Conservation (phyloP, 2,113 vertebrate species). For the Prunella fulvescens region DNA sequence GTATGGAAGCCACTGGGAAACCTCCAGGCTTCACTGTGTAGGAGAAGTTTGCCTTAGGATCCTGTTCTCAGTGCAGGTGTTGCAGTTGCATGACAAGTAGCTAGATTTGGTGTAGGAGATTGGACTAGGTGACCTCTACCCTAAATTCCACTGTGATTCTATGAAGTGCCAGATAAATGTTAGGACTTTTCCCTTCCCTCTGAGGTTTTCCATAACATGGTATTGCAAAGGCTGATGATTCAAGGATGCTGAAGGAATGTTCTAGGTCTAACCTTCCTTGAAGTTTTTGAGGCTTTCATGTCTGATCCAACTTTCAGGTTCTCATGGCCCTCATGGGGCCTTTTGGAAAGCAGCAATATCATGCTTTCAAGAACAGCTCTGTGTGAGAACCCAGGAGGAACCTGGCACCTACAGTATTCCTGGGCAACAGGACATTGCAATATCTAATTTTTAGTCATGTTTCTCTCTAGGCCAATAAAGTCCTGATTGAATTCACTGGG, state of each 20-base stretch:
- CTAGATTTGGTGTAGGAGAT: not conserved
- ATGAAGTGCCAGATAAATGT: not conserved
- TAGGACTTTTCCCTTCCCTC: not conserved
- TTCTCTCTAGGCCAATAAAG: not conserved
- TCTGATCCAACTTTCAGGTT: not conserved
- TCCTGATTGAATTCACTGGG: not conserved
- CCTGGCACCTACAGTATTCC: not conserved
- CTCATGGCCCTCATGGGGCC: accelerated
- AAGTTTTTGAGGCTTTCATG: not conserved
- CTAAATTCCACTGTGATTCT: not conserved
- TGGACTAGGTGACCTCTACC: not conserved
- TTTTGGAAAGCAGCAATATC: not conserved
- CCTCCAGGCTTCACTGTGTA: not conserved
- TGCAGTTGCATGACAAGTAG: not conserved
- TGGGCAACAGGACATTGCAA: not conserved
- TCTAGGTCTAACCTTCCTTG: not conserved
- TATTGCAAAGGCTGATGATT: not conserved
- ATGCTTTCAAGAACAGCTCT: not conserved
- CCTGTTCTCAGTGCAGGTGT: not conserved
- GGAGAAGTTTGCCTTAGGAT: not conserved
- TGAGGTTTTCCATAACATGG: not conserved
- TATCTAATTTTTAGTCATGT: not conserved
- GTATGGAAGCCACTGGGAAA: not conserved
- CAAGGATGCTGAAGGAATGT: not conserved
- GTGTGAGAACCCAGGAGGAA: not conserved